Evolutionary conservation across 2,888 invertebrate genomes (phyloP), one percentile per base, ranked within the genome.

Genomic region (Baronia brevicornis): DNA sequence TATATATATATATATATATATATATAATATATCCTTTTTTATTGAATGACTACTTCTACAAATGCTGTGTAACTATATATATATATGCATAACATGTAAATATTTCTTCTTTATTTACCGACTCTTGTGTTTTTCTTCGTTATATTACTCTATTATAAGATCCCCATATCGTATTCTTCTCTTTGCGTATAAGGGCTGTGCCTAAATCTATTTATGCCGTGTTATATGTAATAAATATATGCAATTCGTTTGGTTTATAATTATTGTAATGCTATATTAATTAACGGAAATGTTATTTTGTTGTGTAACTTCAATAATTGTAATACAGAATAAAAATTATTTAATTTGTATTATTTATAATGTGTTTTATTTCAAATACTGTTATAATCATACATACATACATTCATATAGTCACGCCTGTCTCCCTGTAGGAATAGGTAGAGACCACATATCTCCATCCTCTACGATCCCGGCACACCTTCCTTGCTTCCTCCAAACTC

Each of bases 311-410:
- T 32, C 36, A 36, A 31, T 26, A 30, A 25, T 37, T 40, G 30
- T 40, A 36, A 40, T 40, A 28, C 40, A 36, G 33, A 38, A 39
- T 34, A 38, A 39, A 42, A 38, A 31, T 33, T 37, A 37, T 33
- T 44, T 38, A 38, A 35, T 42, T 27, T 42, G 33, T 19, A 27
- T 20, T 4, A 31, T 21, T 29, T 28, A 18, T 6, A 10, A 38
- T 20, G 6, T 5, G n/a, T 6, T 5, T 27, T 18, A 8, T 20
- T 4, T 13, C 20, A 8, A 5, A 17, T 10, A 14, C 12, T 33
- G 33, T 33, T 21, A 25, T 21, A 21, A 9, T 18, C n/a, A 12
- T 12, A n/a, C n/a, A n/a, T n/a, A n/a, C n/a, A n/a, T n/a, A n/a
- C n/a, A n/a, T n/a, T n/a, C n/a, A n/a, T n/a, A n/a, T n/a, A n/a